These are phyloP conservation scores for Exaiptasia diaphana DNA, from an alignment of 64 coral and sea anemone species.

Conservation along the genomic window DNA sequence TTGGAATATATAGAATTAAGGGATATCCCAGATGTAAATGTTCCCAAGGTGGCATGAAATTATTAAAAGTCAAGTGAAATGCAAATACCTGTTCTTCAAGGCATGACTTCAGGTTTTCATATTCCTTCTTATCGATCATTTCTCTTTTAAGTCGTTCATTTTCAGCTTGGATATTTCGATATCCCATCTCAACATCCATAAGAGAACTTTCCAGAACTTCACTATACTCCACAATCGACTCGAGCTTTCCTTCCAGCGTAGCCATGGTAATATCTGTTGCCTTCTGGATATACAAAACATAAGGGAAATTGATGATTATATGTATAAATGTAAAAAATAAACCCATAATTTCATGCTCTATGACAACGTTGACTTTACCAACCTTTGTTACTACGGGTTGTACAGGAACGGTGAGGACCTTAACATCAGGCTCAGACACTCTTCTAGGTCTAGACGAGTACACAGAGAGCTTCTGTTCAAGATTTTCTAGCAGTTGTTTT, in stretches of 20 bases:
- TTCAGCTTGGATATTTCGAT: slow-evolving; percentile 27
- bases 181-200: slow-evolving; percentile 25
- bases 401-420: not conserved
- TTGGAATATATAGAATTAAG: no score
- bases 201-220: slow-evolving; percentile 37
- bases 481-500: slow-evolving; percentile 4
- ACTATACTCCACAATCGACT: slow-evolving; percentile 43
- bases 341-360: no score
- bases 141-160: slow-evolving; percentile 55
- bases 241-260: slow-evolving; percentile 67
- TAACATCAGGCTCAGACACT: not conserved
- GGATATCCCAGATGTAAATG: no score
- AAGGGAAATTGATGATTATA: not conserved
- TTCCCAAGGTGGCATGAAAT: no score
- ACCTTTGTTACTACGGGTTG: no score
- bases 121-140: slow-evolving; percentile 17
- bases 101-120: slow-evolving; percentile 26
- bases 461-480: slow-evolving; percentile 47
- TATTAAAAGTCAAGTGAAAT: no score
- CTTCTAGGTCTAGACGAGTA: not conserved
- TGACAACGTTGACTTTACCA: no score
- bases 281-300: not conserved
- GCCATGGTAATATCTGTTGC: slow-evolving; percentile 49
- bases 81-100: slow-evolving; percentile 27
- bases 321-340: no score